Evolutionary conservation across 2,888 invertebrate genomes (phyloP), one percentile per base, ranked within the genome.

Genomic region (Orthonychiurus folsomi): DNA sequence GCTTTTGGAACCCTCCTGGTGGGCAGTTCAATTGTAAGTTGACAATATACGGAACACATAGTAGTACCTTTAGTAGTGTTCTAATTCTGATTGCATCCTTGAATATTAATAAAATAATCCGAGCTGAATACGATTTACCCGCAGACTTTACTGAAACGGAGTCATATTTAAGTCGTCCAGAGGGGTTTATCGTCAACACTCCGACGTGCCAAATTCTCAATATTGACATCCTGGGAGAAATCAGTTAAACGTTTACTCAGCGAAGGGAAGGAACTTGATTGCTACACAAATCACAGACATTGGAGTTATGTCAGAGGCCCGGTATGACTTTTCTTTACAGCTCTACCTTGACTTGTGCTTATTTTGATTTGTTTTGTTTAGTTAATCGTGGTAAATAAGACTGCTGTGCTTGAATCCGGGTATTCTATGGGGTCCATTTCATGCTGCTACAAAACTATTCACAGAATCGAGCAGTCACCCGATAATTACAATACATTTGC

Each of bases 201-300:
- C 64, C 64, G 23, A 57, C 63, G 28, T 69, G 69, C 26, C 59
- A 57, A 1, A 67, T 69, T 56, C 57, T 66, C 25, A 69, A 69
- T 54, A 60, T 69, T 12, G 65, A 65, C 55, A n/a, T 64, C 67
- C 12, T 69, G 65, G 65, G 66, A 69, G 61, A 61, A 62, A 60
- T 61, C 69, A 15, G 60, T 69, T 3, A 21, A 64, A 18, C 69
- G 64, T 25, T 61, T 69, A 50, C 27, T 69, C 9, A 65, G 55
- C 56, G 37, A 59, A 21, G 56, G 58, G 2, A 59, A 56, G 15
- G 9, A 56, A 37, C 56, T 50, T 26, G 61, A 65, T 24, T 50
- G 57, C 27, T 20, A 47, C 5, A 12, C 1, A 59, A 5, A 37
- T 5, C 59, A 62, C 24, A 56, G 55, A 21, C 62, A 65, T 27